Base-by-base conservation (phyloP, 1,140 invertebrate species). In the Drosophila novamexicana region DNA sequence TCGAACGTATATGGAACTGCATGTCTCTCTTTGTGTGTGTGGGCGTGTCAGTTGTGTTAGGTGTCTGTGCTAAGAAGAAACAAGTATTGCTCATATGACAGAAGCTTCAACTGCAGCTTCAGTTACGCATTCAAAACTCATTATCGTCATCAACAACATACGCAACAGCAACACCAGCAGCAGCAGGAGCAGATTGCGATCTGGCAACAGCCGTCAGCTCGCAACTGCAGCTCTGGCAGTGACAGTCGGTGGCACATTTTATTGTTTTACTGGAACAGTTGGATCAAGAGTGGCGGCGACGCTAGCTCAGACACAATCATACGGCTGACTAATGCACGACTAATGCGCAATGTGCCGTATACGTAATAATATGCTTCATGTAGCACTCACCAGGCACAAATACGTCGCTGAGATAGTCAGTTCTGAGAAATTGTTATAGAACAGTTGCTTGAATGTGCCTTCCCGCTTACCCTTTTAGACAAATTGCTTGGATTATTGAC, bases 121-220 rank as follows among this genome's bases (percentile, higher is more conserved):
- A 79, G 72, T 53, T 58, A 83, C 74, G 61, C 78, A 78, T 77
- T 86, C 82, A 86, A 86, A 85, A 77, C 79, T 86, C 83, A 89
- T 83, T 79, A 86, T 52, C 66, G 47, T 72, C 76, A 81, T 69
- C 70, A 74, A 49, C 64, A 71, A 70, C 61, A 50, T 50, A 53
- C 53, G 66, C 72, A 69, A 42, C 53, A 42, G 18, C 14, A 50
- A 37, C 53, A 7, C 4, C 66, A 53, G 49, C 36, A 59, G 44
- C 34, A 44, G 18, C 59, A 9, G 7, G 54, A 40, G 42, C 57
- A 56, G 66, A 39, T 32, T 58, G 44, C 50, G 64, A 34, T 49
- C 36, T 50, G 56, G 18, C 45, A 39, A 47, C 54, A 44, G 44
- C 34, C 61, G 64, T 74, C 64, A 61, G 78, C 53, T 37, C 47